A percentile compares a stretch with the other conserved stretches of the same genome.
Conservation (phyloP, 2,113 vertebrate species). For the Leptobrachium leishanense region DNA sequence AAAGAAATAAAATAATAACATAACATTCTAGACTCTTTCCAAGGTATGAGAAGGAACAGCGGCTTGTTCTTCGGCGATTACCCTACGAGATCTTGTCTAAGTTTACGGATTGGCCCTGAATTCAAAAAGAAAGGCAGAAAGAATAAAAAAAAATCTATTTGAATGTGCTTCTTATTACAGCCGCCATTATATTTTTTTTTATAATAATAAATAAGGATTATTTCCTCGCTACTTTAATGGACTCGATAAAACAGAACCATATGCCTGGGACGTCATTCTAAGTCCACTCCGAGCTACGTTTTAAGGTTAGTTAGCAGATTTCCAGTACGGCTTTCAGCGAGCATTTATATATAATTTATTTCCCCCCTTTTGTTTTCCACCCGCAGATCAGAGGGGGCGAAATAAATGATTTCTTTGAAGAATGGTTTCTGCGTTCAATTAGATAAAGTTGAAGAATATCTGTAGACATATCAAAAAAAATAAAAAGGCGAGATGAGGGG, state of each 20-base stretch:
- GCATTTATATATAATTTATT: conserved; percentile 30
- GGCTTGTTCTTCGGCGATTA: conserved; percentile 14
- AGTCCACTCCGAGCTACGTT: conserved; percentile 5
- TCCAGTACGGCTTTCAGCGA: conserved; percentile 39
- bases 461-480: conserved; percentile 28
- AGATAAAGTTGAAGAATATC: conserved; percentile 22
- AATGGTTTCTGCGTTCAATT: conserved; percentile 28
- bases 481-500: neutral
- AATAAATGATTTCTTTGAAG: conserved; percentile 28
- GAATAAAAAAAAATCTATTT: neutral
- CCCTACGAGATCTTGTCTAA: neutral
- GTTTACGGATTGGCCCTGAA: conserved; percentile 13
- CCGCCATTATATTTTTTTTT: conserved; percentile 32
- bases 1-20: too few species aligned
- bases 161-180: conserved; percentile 46
- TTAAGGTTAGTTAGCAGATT: conserved; percentile 43
- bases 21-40: neutral
- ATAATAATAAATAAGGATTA: conserved; percentile 48
- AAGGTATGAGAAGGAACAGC: conserved; percentile 14
- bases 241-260: conserved; percentile 48
- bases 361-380: conserved; percentile 34
- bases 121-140: neutral
- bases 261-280: conserved; percentile 40
- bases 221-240: conserved; percentile 45
- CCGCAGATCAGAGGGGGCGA: neutral